Evolutionary conservation across 2,888 invertebrate species (phyloP).

Genomic region (Sussaba pulchella): DNA sequence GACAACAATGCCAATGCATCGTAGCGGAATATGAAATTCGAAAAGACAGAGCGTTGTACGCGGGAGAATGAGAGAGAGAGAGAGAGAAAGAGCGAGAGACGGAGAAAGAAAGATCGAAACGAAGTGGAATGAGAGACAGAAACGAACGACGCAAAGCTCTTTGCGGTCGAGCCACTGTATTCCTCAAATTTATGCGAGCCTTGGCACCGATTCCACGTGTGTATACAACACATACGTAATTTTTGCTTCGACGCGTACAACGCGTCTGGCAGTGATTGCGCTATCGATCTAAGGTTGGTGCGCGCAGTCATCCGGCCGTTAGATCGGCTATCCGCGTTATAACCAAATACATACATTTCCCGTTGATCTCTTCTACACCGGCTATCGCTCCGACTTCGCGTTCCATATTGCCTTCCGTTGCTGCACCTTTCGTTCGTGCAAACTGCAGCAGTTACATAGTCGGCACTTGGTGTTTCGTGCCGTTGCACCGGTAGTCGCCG

Average conservation of each 20-base stretch:
- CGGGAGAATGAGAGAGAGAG: conserved; percentile 7
- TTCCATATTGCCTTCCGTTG: conserved; percentile 27
- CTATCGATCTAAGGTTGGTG: conserved; percentile 72
- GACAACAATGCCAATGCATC: neutral
- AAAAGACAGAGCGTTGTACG: conserved; percentile 24
- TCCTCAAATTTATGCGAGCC: conserved; percentile 77
- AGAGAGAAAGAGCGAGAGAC: conserved; percentile 5
- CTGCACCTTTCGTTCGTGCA: conserved; percentile 32
- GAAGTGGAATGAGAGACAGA: neutral
- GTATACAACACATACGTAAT: conserved; percentile 41
- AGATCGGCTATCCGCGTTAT: neutral
- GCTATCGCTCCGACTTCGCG: neutral
- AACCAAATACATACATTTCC: neutral
- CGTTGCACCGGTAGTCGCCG: conserved; percentile 29
- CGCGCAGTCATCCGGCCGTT: conserved; percentile 49
- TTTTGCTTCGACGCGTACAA: conserved; percentile 57
- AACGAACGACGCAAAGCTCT: conserved; percentile 34
- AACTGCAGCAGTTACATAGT: conserved; percentile 42
- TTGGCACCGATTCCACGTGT: conserved; percentile 76
- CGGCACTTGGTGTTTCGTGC: conserved; percentile 7
- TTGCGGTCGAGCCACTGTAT: conserved; percentile 65
- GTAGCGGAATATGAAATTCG: neutral
- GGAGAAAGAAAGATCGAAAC: neutral
- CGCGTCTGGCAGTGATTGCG: conserved; percentile 74
- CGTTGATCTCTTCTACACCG: conserved; percentile 21